Percentiles rank a stretch among this genome's conserved stretches.
Conservation (phyloP, 2,797 vertebrate species). For the Mus spretus region DNA sequence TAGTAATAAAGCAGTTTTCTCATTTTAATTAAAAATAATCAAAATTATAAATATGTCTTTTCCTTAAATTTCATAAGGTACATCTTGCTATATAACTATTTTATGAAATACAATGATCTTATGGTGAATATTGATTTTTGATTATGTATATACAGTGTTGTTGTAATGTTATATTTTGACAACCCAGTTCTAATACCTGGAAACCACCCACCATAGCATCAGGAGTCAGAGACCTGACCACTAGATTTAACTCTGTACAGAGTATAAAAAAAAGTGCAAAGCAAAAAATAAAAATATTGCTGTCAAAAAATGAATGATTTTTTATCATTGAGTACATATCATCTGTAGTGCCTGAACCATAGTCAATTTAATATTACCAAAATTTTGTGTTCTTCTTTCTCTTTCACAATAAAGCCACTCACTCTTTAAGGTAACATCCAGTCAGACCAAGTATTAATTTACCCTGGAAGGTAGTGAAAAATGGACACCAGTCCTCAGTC, state of each 20-base stretch:
- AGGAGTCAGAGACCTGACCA: neutral
- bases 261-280: neutral
- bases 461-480: neutral
- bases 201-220: neutral
- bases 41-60: neutral
- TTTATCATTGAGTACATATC: neutral
- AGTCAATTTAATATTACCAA: neutral
- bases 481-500: neutral
- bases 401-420: neutral
- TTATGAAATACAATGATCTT: neutral
- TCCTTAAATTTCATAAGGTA: neutral
- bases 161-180: neutral
- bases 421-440: neutral
- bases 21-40: neutral
- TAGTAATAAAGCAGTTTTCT: too few relatives aligned
- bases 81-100: neutral
- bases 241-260: neutral
- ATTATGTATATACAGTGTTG: neutral
- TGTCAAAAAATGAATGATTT: neutral
- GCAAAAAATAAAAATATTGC: neutral
- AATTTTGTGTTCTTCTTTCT: neutral
- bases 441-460: neutral
- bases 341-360: neutral
- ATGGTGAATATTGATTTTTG: neutral
- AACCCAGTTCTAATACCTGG: neutral